phyloP scores from a whole-genome alignment of 1,140 invertebrate genomes.

The Antheraea mylitta region DNA sequence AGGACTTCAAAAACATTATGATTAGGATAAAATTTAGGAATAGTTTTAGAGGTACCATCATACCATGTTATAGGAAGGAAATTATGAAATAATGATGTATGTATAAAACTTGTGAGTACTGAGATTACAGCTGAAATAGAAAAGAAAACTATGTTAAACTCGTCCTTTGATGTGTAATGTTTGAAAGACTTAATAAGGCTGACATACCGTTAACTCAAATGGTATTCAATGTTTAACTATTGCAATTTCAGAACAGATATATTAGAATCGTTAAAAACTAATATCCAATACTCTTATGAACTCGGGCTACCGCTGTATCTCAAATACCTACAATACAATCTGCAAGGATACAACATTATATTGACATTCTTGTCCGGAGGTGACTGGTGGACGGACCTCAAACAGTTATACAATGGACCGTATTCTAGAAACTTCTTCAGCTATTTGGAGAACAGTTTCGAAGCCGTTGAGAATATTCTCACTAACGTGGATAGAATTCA shows the following conservation, averaged over 20 bases:
- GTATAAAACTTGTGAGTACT: too few species aligned
- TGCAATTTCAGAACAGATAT: constrained; percentile 45
- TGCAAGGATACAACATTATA: constrained; percentile 53
- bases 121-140: too few species aligned
- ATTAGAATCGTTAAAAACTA: constrained; percentile 36
- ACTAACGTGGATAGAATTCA: constrained; percentile 64
- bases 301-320: constrained; percentile 58
- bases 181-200: too few species aligned
- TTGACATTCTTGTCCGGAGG: constrained; percentile 56
- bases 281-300: constrained; percentile 57
- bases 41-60: too few species aligned
- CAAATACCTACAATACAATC: constrained; percentile 59
- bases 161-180: too few species aligned
- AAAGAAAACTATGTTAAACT: too few species aligned
- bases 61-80: too few species aligned
- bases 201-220: too few species aligned
- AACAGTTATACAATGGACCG: constrained; percentile 49
- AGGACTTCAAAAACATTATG: too few species aligned
- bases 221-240: too few species aligned
- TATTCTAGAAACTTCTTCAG: constrained; percentile 49
- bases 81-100: too few species aligned
- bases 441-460: constrained; percentile 51
- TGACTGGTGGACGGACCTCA: constrained; percentile 66
- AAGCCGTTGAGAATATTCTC: constrained; percentile 57
- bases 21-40: too few species aligned